A percentile compares a stretch with the other conserved stretches of the same genome.
These are phyloP conservation scores for Calameuta pallipes DNA, from an alignment of 2,888 invertebrate species.

Conservation along the genomic window DNA sequence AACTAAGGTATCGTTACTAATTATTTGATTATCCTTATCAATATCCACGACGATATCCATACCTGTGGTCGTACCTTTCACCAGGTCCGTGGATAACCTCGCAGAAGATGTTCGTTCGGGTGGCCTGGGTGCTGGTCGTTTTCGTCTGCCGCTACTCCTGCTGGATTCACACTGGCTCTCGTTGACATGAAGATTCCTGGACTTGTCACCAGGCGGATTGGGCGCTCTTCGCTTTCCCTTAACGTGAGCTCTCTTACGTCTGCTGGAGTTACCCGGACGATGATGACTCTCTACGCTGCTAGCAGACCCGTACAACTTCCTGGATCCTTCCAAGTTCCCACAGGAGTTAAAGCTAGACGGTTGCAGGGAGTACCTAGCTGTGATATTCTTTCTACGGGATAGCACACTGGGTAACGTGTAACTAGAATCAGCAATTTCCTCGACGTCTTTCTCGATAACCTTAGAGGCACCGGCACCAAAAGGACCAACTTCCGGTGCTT, in stretches of 20 bases:
- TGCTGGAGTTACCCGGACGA: conserved; percentile 46
- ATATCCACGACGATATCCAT: conserved; percentile 46
- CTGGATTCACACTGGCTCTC: conserved; percentile 21
- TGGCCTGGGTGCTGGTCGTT: conserved; percentile 72
- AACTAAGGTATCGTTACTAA: conserved; percentile 60
- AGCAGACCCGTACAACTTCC: conserved; percentile 8
- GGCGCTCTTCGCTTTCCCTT: conserved; percentile 83
- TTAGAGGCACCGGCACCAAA: conserved; percentile 56
- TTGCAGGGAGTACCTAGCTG: conserved; percentile 55
- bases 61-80: conserved; percentile 50
- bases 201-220: conserved; percentile 70
- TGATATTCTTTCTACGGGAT: conserved; percentile 46
- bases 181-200: conserved; percentile 16
- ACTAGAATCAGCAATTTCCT: neutral
- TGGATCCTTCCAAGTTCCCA: conserved; percentile 42
- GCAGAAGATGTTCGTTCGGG: conserved; percentile 51
- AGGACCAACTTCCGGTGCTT: conserved; percentile 43
- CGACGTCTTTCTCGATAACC: conserved; percentile 24
- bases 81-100: conserved; percentile 7
- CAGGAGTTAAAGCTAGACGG: conserved; percentile 50
- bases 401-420: conserved; percentile 50
- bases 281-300: conserved; percentile 26
- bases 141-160: conserved; percentile 47
- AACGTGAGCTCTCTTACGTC: conserved; percentile 72
- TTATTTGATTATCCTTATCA: conserved; percentile 37